Base-by-base conservation (phyloP, 2,113 vertebrate genomes). In the Sclerurus mexicanus region DNA sequence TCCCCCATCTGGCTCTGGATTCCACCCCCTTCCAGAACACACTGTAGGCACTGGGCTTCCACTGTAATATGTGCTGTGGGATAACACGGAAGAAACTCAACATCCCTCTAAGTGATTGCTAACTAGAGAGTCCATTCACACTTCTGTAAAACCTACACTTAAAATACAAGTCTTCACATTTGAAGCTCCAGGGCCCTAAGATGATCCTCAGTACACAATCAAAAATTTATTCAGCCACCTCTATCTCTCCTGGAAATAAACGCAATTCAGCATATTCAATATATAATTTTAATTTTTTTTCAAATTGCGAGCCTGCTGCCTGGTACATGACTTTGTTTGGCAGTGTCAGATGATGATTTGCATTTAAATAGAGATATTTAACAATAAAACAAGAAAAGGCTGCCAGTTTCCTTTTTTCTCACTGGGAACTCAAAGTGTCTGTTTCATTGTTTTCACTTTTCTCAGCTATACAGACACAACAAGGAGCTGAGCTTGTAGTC, bases 281-380 rank as follows among this genome's bases (percentile, higher is more conserved):
- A 55, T 50, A 81, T 33, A 4, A 72, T 84, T 72, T 76, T 5
- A 42, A 59, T 24, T 8, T 25, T 75, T 52, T 80, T 89, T 76
- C 28, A 89, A 79, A 62, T 63, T 88, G 60, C 71, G 76, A 21
- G 44, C 73, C 66, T 93, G 85, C 49, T 87, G 93, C 83, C 56
- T 74, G 12, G 71, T 95, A 89, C 63, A 39, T 85, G 89, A 95
- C 76, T 94, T 96, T 91, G 68, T 72, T 95, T 86, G 89, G 52
- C 66, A 73, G 80, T 87, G 80, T 98, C 78, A 86, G 89, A 81
- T 79, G 90, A 93, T 90, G 39, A 90, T 92, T 92, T 89, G 44
- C 93, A 96, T 91, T 94, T 95, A 97, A 96, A 94, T 58, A 95
- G 92, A 97, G 87, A 97, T 90, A 92, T 90, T 89, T 95, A 82